Base-by-base conservation (phyloP, 92 coral and sea anemone species). In the Heteractis magnifica region DNA sequence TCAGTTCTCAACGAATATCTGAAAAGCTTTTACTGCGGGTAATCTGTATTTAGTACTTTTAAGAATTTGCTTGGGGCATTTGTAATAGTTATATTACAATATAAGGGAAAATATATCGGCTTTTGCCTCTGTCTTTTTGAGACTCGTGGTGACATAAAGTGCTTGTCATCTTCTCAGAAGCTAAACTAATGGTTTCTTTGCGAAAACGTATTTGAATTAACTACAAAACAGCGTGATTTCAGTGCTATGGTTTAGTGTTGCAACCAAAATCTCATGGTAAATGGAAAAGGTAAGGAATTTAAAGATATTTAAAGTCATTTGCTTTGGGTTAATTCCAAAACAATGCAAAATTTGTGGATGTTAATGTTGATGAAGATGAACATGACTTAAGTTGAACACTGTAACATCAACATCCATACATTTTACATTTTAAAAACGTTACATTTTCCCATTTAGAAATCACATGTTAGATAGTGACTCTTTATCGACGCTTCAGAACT, bases 141-240 rank as follows among this genome's bases (percentile, higher is more conserved):
- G 7, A 13, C 8, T 68, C 9, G 9, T 21, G 73, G 14, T 68
- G 49, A 68, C 73, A 26, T 15, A 68, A 68, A 68, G 50, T 68
- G 73, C 73, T 68, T 68, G 73, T 68, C 73, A 68, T 26, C 8
- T 26, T 68, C 49, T 68, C 73, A 14, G 73, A 21, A 68, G 9
- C 49, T 1, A 10, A 6, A 23, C 14, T 68, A 68, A 10, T 8
- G 73, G 73, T 9, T 8, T 12, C 72, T 10, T 26, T 23, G 73
- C 44, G 49, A 26, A 21, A 20, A 68, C 11, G 12, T 11, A 68
- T 3, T 68, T 3, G 15, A 26, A 20, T 18, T 20, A 26, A 20
- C 70, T 20, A 20, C 14, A 68, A 68, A 10, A 68, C 10, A 15
- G 70, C 70, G 70, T 68, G 49, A 68, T 68, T 20, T 34, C 44